A percentile compares a stretch with the other conserved stretches of the same genome.
phyloP scores from a whole-genome alignment of 2,797 vertebrate species.

The Bradypodion pumilum region DNA sequence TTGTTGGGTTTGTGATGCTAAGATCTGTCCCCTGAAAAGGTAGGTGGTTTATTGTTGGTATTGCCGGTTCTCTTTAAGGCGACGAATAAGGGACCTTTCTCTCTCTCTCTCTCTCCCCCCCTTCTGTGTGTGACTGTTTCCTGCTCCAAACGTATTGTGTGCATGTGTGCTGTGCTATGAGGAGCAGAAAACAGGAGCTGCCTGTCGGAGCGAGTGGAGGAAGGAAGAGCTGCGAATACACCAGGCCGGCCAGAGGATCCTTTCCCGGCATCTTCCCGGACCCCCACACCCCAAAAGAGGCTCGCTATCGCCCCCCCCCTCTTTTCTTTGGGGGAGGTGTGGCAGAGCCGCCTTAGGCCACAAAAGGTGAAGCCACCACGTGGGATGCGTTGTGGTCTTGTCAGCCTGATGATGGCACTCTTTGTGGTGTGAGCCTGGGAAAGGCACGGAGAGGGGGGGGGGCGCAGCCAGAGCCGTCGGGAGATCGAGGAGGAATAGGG shows the following conservation, averaged over 20 bases:
- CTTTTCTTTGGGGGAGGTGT: constrained; percentile 27
- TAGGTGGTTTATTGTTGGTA: background rate
- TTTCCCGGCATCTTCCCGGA: background rate
- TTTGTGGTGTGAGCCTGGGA: constrained; percentile 27
- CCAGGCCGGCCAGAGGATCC: constrained; percentile 16
- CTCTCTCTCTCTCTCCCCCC: no score
- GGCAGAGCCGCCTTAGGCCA: constrained; percentile 20
- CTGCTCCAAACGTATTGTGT: constrained; percentile 13
- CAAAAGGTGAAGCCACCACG: constrained; percentile 42
- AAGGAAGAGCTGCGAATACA: background rate
- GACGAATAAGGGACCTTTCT: background rate
- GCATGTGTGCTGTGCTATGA: background rate
- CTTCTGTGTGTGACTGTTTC: constrained; percentile 38
- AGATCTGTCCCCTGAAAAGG: background rate
- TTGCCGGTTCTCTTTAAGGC: constrained; percentile 15
- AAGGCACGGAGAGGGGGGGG: background rate
- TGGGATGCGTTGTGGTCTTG: constrained; percentile 21
- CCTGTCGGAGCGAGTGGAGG: background rate
- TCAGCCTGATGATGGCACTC: constrained; percentile 21
- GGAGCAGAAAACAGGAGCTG: constrained; percentile 32
- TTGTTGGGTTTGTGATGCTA: background rate
- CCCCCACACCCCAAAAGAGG: background rate
- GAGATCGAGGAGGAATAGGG: background rate
- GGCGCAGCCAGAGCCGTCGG: background rate
- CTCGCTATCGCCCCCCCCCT: background rate